Evolutionary conservation across 2,888 invertebrate species (phyloP).

Genomic region (Aphelenchoides bicaudatus): DNA sequence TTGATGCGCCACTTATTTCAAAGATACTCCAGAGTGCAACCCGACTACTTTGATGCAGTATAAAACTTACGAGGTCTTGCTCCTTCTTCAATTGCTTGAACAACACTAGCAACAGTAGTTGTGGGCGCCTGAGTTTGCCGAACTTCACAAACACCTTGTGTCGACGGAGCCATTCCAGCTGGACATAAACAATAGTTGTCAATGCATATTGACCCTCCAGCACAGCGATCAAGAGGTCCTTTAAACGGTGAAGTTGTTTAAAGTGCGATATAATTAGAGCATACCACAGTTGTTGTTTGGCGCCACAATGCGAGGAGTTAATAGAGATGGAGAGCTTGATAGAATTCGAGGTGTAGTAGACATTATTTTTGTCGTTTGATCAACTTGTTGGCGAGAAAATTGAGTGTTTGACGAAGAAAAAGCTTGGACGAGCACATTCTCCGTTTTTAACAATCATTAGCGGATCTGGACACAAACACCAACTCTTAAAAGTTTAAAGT

Average conservation of each 20-base stretch:
- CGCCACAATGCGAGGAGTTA: conserved; percentile 37
- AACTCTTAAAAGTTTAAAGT: conserved; percentile 34
- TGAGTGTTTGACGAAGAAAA: too few species aligned
- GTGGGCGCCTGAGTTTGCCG: conserved; percentile 28
- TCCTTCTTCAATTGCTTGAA: conserved; percentile 2
- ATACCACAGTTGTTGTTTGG: conserved; percentile 50
- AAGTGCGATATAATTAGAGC: conserved; percentile 14
- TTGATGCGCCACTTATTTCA: background rate
- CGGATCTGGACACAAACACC: conserved; percentile 58
- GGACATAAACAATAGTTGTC: conserved; percentile 56
- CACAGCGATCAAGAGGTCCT: conserved; percentile 57
- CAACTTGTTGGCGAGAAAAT: background rate
- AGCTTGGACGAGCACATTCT: conserved; percentile 39
- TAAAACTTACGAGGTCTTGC: conserved; percentile 5
- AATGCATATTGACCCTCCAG: conserved; percentile 55
- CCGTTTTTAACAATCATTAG: conserved; percentile 53
- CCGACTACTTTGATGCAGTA: too few species aligned
- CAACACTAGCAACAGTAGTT: background rate
- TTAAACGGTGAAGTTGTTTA: conserved; percentile 19
- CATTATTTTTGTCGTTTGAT: conserved; percentile 8
- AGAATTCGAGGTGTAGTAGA: background rate
- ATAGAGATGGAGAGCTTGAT: conserved; percentile 25
- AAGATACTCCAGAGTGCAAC: too few species aligned
- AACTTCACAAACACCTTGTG: conserved; percentile 13
- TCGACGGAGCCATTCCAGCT: conserved; percentile 37